A percentile compares a stretch with the other conserved stretches of the same genome.
Conservation (phyloP, 2,797 vertebrate genomes). For the Sternotherus odoratus region DNA sequence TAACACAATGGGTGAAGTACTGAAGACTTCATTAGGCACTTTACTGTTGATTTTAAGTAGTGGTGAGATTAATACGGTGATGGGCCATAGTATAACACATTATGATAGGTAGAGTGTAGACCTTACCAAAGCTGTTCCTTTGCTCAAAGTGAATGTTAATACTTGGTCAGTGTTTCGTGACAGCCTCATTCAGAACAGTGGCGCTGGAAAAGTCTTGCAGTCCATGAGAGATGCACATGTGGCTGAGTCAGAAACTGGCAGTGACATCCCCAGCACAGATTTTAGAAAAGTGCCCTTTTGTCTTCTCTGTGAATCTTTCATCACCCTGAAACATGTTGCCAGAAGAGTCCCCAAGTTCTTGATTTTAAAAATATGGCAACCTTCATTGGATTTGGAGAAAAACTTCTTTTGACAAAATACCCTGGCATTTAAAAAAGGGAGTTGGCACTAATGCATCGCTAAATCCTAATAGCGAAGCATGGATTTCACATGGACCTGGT, state of each 20-base stretch:
- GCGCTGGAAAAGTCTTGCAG: neutral
- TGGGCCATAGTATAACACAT: neutral
- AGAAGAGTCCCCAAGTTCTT: neutral
- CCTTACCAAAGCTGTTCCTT: neutral
- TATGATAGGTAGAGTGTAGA: neutral
- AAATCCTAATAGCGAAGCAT: neutral
- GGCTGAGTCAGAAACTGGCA: neutral
- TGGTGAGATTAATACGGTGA: neutral
- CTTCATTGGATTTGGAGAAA: neutral
- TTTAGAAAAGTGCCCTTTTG: neutral
- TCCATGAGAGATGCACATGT: too few relatives aligned
- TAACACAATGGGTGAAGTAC: neutral
- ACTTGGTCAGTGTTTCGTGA: neutral
- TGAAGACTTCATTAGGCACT: neutral
- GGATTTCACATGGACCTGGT: neutral
- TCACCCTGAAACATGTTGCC: neutral
- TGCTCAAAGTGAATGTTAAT: neutral
- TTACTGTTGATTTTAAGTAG: neutral
- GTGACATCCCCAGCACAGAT: neutral
- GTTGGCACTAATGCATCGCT: neutral
- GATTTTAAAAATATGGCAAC: neutral
- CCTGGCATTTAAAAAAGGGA: accelerated
- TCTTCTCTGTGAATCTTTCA: neutral
- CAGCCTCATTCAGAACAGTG: neutral
- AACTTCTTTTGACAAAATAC: too few relatives aligned